Percentiles rank a stretch among this genome's conserved stretches.
Conservation (phyloP, 2,113 vertebrate species). For the Erythrolamprus reginae region DNA sequence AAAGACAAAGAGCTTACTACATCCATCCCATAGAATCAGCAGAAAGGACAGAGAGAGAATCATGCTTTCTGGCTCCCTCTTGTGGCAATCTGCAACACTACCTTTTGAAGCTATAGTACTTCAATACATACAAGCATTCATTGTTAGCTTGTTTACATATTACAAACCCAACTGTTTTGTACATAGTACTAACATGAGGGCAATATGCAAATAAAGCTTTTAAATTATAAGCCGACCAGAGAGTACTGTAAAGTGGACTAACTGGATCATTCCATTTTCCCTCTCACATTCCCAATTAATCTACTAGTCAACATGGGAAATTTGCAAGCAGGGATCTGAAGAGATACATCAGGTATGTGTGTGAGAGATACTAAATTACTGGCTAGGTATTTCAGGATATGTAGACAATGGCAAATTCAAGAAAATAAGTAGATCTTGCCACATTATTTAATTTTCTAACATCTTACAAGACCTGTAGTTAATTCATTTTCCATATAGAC, state of each 20-base stretch:
- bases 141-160: too few relatives aligned
- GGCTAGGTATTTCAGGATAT: slow-evolving; percentile 34
- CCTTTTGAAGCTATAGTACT: too few relatives aligned
- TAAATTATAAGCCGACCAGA: too few relatives aligned
- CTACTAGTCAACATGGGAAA: neutral
- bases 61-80: too few relatives aligned
- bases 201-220: neutral
- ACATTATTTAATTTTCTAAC: slow-evolving; percentile 23
- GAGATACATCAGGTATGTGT: neutral
- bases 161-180: too few relatives aligned
- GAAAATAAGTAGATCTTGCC: neutral
- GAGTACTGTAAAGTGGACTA: neutral
- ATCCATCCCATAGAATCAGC: too few relatives aligned
- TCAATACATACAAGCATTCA: too few relatives aligned
- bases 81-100: too few relatives aligned
- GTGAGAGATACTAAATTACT: slow-evolving; percentile 1
- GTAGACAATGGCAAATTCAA: slow-evolving; percentile 7
- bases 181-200: too few relatives aligned
- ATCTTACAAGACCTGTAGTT: slow-evolving; percentile 16
- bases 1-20: too few relatives aligned
- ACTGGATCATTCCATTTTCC: neutral
- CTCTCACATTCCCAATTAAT: neutral
- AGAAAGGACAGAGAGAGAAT: too few relatives aligned
- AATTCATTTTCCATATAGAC: slow-evolving; percentile 19
- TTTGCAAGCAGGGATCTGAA: neutral